Conservation (phyloP, 2,113 vertebrate species). For the Taxidea taxus region DNA sequence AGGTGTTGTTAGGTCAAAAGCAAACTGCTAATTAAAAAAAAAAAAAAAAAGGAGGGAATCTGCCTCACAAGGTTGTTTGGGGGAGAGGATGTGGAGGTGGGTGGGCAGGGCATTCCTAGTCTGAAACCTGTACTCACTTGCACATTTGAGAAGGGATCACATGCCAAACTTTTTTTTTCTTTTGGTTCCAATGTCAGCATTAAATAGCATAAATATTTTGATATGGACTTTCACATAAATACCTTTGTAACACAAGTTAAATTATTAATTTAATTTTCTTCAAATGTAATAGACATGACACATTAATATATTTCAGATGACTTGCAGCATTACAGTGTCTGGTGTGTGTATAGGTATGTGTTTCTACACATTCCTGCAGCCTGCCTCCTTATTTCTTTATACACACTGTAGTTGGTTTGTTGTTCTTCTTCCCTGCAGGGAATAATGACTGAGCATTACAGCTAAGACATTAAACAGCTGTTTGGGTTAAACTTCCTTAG, state of each 20-base stretch:
- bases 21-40: background rate
- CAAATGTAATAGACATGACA: background rate
- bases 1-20: background rate
- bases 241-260: background rate
- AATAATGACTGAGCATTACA: conserved; percentile 24
- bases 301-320: conserved; percentile 72
- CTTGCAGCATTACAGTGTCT: background rate
- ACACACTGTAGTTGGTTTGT: background rate
- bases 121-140: background rate
- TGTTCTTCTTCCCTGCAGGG: background rate
- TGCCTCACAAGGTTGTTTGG: background rate
- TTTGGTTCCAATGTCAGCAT: background rate
- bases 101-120: background rate
- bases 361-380: background rate
- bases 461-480: background rate
- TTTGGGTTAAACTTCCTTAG: conserved; percentile 19
- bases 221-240: background rate
- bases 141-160: background rate
- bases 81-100: background rate
- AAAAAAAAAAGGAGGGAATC: background rate
- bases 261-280: background rate
- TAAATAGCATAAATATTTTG: background rate
- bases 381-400: background rate
- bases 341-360: background rate
- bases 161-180: background rate